Base-by-base conservation (phyloP, 2,797 vertebrate genomes). In the Hippoglossus hippoglossus region DNA sequence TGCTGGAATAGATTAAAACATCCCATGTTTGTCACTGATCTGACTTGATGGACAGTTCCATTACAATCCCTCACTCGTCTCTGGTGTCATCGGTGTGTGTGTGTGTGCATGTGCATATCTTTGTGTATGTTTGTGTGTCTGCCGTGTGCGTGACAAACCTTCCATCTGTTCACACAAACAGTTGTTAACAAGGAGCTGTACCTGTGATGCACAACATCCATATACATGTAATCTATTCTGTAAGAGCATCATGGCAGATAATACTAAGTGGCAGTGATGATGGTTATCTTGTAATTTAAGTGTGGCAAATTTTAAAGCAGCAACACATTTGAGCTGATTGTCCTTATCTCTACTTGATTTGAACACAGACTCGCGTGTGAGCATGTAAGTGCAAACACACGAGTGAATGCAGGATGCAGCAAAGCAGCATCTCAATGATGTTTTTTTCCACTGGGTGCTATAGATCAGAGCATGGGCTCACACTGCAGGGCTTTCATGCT, bases 21-120 rank as follows among this genome's bases (percentile, higher is more conserved):
- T 80, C 46, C 41, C 62, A 47, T 51, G 71, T 80, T 79, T 76
- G 71, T 78, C 58, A 51, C 52, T 70, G 73, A 84, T 88, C 88
- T 70, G 68, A 79, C 63, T 79, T 87, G 87, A 92, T 57, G 50
- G 89, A 89, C 83, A 89, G 79, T 81, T 90, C 74, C 68, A 89
- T 90, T 87, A 89, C 65, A 73, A 72, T 75, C 49, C 34, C 57
- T 58, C 68, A 39, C 49, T 31, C 28, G 63, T 63, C 71, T 73
- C 67, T 61, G 49, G 61, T 60, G 70, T 47, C 49, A n/a, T 52
- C 24, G 74, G 52, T 22, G 68, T 56, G 50, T 56, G 51, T 60
- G 70, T n/a, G 28, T n/a, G 51, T 71, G 44, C 28, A 13, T 7
- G 36, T 15, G 31, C 13, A 9, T 4, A 51, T 49, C 39, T 61